Base-by-base conservation (phyloP, 1,140 invertebrate species). In the Oedothorax gibbosus region DNA sequence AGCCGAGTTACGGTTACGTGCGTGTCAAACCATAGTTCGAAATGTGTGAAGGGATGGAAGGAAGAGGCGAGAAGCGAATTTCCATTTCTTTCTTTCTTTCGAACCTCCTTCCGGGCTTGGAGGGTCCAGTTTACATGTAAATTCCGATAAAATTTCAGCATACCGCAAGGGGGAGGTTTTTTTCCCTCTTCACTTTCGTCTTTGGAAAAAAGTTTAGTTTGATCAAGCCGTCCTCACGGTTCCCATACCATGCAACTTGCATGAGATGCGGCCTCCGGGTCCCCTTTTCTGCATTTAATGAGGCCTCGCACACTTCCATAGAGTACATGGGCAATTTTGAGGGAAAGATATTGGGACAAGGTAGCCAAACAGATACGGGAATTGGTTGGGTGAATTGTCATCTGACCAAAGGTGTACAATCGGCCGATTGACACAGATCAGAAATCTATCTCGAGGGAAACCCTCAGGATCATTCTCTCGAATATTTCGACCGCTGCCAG, bases 51-150 rank as follows among this genome's bases (percentile, higher is more conserved):
- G 35, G 35, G 35, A 35, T 35, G 35, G 35, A 35, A 2, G 35
- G 35, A 35, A 35, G 35, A 35, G 35, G 35, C 35, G 35, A 35
- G 35, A 35, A 35, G 12, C 20, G 35, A 77, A 85, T 85, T 85
- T 85, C 83, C 83, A 85, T 85, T 85, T 85, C 82, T 84, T 75
- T 57, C 68, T 71, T 81, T 57, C 53, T 75, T 82, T 82, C 80
- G 73, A 73, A 82, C 80, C 80, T 64, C 69, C 82, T 84, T 69
- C 66, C 72, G 82, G 82, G 72, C 53, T 21, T 84, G 82, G 65
- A 76, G 53, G 11, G 73, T 85, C 83, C 83, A 85, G 83, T 85
- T 85, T 85, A 85, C 83, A 85, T 85, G 83, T 78, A 85, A 85
- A 85, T 85, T 85, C 82, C 53, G 69, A 53, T 20, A 84, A 84